Evolutionary conservation across 2,888 invertebrate genomes (phyloP).

Genomic region (Scaptomyza polygonia): DNA sequence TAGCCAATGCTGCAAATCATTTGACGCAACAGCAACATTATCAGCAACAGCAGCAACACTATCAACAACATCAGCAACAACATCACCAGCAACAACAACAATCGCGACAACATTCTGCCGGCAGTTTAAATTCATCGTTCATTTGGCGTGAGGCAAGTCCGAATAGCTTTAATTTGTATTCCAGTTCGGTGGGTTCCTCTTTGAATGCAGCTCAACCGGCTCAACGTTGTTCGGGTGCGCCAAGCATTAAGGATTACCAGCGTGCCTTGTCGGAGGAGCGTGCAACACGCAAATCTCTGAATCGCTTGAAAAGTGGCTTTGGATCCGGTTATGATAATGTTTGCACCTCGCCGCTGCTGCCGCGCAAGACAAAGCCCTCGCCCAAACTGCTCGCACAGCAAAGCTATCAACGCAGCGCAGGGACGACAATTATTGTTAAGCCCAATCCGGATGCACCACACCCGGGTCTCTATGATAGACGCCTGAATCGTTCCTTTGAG

Average conservation of each 20-base stretch:
- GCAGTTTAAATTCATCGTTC: conserved; percentile 84
- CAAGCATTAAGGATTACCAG: conserved; percentile 75
- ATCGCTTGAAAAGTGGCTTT: conserved; percentile 83
- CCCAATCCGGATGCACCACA: conserved; percentile 66
- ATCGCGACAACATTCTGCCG: conserved; percentile 80
- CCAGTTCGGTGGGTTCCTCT: conserved; percentile 84
- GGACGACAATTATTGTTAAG: conserved; percentile 61
- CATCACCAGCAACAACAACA: conserved; percentile 27
- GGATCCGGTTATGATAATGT: conserved; percentile 84
- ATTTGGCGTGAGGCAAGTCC: conserved; percentile 85
- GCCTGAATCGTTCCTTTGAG: conserved; percentile 84
- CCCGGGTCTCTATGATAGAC: conserved; percentile 83
- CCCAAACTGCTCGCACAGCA: conserved; percentile 66
- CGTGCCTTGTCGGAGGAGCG: conserved; percentile 82
- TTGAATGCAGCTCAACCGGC: conserved; percentile 74
- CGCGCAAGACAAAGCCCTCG: conserved; percentile 82
- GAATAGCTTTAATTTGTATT: conserved; percentile 84
- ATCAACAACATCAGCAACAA: conserved; percentile 15
- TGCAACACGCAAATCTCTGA: conserved; percentile 82
- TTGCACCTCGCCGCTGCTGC: conserved; percentile 83
- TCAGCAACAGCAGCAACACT: conserved; percentile 20
- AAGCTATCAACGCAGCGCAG: conserved; percentile 46
- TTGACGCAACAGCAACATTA: conserved; percentile 58
- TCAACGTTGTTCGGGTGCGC: conserved; percentile 76
- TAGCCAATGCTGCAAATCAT: conserved; percentile 74